phyloP scores from a whole-genome alignment of 2,888 invertebrate genomes.

The Oligia strigilis region DNA sequence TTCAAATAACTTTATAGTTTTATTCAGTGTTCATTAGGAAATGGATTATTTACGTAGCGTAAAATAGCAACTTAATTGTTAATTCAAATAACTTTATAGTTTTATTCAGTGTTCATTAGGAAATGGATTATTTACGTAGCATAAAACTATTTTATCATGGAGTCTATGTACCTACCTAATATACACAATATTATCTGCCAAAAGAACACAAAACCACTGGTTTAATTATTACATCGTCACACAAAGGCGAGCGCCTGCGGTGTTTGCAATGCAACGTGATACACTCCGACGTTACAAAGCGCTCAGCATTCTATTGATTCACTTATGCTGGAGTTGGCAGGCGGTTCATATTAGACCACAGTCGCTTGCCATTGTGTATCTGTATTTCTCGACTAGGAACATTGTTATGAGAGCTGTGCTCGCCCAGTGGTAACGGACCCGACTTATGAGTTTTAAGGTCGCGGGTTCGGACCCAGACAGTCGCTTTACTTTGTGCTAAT shows the following conservation, averaged over 20 bases:
- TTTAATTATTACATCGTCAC: not conserved
- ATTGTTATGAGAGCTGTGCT: not conserved
- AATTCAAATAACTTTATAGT: not conserved
- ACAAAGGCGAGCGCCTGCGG: conserved; percentile 34
- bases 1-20: not conserved
- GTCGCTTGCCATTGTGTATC: not conserved
- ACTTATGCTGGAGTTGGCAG: conserved; percentile 1
- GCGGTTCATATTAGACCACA: not conserved
- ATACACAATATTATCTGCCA: not conserved
- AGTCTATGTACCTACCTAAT: too few species aligned
- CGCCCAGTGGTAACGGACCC: too few species aligned
- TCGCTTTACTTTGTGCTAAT: too few species aligned
- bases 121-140: not conserved
- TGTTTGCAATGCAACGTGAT: conserved; percentile 25
- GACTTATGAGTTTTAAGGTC: too few species aligned
- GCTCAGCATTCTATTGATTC: conserved; percentile 16
- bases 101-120: not conserved
- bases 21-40: not conserved
- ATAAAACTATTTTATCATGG: not conserved
- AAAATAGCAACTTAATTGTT: too few species aligned
- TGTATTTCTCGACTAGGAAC: not conserved
- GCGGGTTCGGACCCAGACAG: too few species aligned
- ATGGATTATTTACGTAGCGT: not conserved
- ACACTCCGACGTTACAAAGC: not conserved
- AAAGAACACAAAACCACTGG: not conserved